phyloP scores from a whole-genome alignment of 1,140 invertebrate species.

The Odontomachus brunneus region DNA sequence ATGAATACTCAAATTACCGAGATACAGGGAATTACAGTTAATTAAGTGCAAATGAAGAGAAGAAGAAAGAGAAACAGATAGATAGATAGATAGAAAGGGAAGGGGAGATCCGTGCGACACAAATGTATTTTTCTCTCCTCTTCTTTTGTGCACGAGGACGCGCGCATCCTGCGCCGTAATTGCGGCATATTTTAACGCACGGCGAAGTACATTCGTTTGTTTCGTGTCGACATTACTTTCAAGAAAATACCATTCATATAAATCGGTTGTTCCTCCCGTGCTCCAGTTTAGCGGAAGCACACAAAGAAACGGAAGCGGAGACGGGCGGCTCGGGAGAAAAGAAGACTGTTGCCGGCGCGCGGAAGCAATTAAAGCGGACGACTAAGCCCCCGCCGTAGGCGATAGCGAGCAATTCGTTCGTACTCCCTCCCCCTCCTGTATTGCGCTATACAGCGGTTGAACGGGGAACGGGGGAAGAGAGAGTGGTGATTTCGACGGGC shows the following conservation, averaged over 20 bases:
- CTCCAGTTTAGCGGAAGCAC: neutral
- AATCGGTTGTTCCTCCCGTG: neutral
- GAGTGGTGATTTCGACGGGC: constrained; percentile 65
- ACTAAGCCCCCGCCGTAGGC: constrained; percentile 64
- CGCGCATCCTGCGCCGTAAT: neutral
- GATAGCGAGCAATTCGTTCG: constrained; percentile 76
- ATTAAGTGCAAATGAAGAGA: too few species aligned
- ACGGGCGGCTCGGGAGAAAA: neutral
- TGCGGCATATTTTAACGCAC: neutral
- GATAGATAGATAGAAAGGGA: neutral
- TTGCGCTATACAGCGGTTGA: constrained; percentile 62
- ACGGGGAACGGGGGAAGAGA: neutral
- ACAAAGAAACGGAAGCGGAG: neutral
- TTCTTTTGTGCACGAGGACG: too few species aligned
- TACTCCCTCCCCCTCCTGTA: too few species aligned
- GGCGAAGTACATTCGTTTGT: neutral
- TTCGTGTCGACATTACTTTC: neutral
- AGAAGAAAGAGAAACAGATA: too few species aligned
- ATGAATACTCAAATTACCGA: too few species aligned
- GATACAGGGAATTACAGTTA: too few species aligned
- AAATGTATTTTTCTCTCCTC: neutral
- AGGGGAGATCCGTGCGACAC: neutral
- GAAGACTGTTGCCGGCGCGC: constrained; percentile 25
- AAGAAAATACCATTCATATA: neutral
- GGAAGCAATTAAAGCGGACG: constrained; percentile 68